Percentiles rank a stretch among this genome's conserved stretches.
phyloP scores from a whole-genome alignment of 1,140 invertebrate species.

The Proctacanthus coquilletti region DNA sequence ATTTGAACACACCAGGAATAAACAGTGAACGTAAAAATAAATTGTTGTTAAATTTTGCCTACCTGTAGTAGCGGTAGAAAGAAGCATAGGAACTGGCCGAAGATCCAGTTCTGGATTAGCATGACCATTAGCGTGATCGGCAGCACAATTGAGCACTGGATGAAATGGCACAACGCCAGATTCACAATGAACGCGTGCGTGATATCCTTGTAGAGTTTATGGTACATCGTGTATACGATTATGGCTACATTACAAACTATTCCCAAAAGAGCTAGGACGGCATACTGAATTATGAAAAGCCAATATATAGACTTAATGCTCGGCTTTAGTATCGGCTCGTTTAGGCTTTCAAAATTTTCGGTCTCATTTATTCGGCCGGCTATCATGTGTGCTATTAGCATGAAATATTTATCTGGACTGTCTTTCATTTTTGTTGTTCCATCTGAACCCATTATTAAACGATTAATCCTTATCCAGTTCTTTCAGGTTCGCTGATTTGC shows the following conservation, averaged over 20 bases:
- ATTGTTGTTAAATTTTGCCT: constrained; percentile 19
- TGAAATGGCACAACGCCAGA: constrained; percentile 46
- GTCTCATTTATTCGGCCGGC: constrained; percentile 19
- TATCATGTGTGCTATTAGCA: constrained; percentile 19
- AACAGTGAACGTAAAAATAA: too few species aligned
- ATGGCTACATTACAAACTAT: constrained; percentile 41
- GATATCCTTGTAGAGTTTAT: constrained; percentile 43
- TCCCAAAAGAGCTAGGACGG: constrained; percentile 38
- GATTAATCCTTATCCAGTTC: too few species aligned
- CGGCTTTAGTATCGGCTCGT: constrained; percentile 18
- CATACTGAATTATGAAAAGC: constrained; percentile 47
- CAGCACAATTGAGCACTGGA: constrained; percentile 49
- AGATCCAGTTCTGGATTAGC: constrained; percentile 56
- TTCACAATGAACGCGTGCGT: constrained; percentile 52
- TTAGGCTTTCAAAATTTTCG: not conserved
- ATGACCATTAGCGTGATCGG: constrained; percentile 51
- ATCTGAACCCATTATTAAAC: too few species aligned
- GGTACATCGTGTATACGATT: constrained; percentile 39
- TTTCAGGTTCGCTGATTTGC: too few species aligned
- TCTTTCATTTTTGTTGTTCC: constrained; percentile 5
- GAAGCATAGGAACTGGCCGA: constrained; percentile 57
- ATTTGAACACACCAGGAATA: too few species aligned
- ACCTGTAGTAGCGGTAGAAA: constrained; percentile 61
- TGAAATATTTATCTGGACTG: constrained; percentile 21
- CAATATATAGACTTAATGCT: constrained; percentile 40